Percentiles rank a stretch among this genome's conserved stretches.
phyloP scores from a whole-genome alignment of 2,888 invertebrate genomes.

The Pristionchus japonicus region DNA sequence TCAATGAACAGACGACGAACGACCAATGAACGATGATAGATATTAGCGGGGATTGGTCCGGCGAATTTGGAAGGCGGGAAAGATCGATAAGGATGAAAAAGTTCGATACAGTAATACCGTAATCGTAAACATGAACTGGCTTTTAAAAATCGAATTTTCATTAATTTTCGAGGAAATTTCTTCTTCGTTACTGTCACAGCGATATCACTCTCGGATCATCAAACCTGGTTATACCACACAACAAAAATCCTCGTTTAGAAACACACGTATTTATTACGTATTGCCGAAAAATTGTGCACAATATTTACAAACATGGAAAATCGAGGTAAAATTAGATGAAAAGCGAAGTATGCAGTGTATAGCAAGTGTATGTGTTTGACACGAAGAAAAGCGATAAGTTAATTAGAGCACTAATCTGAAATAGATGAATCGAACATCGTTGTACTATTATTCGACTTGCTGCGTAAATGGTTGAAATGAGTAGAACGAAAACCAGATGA shows the following conservation, averaged over 20 bases:
- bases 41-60: too few species aligned
- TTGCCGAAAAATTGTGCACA: constrained; percentile 2
- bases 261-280: constrained; percentile 12
- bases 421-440: neutral
- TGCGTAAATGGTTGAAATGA: constrained; percentile 21
- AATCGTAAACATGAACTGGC: neutral
- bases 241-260: neutral
- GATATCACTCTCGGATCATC: neutral
- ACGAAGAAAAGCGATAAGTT: neutral
- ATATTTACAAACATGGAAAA: constrained; percentile 9
- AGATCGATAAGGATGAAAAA: neutral
- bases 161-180: too few species aligned
- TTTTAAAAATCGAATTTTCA: neutral
- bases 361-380: constrained; percentile 16
- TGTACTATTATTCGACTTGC: neutral
- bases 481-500: neutral
- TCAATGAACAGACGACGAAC: neutral
- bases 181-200: neutral
- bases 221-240: neutral
- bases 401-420: neutral
- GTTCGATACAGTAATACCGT: neutral
- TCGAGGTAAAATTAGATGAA: neutral
- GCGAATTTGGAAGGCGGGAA: too few species aligned
- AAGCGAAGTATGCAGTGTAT: constrained; percentile 15
- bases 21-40: too few species aligned